Percentiles rank a stretch among this genome's conserved stretches.
Evolutionary conservation across 2,113 vertebrate genomes (phyloP).

Genomic region (Perca schrenkii): DNA sequence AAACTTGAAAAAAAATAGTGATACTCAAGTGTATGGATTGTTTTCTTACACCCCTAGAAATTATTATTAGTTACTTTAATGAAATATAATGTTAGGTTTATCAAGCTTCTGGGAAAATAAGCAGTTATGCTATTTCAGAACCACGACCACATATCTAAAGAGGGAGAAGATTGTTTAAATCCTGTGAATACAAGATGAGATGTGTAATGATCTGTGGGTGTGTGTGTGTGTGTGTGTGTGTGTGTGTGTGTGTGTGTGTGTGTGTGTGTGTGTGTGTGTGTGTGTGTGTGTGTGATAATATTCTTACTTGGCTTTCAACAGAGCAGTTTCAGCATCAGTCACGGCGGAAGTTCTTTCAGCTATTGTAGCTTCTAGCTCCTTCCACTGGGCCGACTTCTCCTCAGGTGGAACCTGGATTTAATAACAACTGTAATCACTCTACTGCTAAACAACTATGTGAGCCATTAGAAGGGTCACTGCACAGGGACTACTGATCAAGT

Average conservation of each 20-base stretch:
- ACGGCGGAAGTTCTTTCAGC: constrained; percentile 87
- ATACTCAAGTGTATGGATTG: too few species aligned
- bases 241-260: not conserved
- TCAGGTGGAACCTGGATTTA: constrained; percentile 83
- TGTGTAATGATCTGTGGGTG: not conserved
- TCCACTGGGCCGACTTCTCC: constrained; percentile 92
- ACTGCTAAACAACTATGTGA: not conserved
- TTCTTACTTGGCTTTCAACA: constrained; percentile 92
- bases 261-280: not conserved
- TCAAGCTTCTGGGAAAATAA: not conserved
- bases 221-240: not conserved
- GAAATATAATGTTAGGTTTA: too few species aligned
- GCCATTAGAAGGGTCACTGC: not conserved
- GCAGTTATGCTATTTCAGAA: not conserved
- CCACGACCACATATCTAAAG: not conserved
- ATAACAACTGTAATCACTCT: constrained; percentile 3
- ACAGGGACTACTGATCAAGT: not conserved
- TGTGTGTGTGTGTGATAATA: not conserved
- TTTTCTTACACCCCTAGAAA: too few species aligned
- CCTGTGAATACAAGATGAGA: not conserved
- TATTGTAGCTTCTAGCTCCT: constrained; percentile 90
- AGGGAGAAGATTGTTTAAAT: not conserved
- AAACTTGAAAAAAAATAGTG: too few species aligned
- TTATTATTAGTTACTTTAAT: too few species aligned
- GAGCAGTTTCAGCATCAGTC: constrained; percentile 87